These are phyloP conservation scores for Melanaphis sacchari DNA, from an alignment of 1,140 invertebrate genomes.

Conservation along the genomic window DNA sequence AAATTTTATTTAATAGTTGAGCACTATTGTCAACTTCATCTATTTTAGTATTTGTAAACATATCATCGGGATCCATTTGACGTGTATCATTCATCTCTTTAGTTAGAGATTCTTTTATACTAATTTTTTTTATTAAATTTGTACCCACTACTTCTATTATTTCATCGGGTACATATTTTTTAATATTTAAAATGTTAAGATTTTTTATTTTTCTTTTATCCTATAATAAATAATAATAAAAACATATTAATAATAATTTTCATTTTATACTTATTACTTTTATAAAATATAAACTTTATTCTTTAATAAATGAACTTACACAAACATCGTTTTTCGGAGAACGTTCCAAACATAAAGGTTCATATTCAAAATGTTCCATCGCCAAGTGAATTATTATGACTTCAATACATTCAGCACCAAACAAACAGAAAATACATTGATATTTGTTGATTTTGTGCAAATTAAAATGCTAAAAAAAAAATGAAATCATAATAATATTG, in stretches of 20 bases:
- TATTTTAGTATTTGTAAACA: background rate
- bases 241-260: background rate
- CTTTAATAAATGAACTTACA: background rate
- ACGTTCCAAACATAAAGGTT: conserved; percentile 32
- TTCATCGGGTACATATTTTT: background rate
- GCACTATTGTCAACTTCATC: too few species aligned
- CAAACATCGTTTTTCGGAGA: background rate
- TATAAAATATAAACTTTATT: background rate
- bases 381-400: background rate
- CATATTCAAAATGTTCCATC: conserved; percentile 52
- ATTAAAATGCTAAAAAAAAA: conserved; percentile 42
- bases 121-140: background rate
- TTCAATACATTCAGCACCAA: conserved; percentile 1
- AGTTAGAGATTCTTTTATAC: background rate
- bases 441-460: background rate
- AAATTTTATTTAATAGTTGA: background rate
- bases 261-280: background rate
- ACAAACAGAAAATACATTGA: conserved; percentile 42
- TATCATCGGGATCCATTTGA: background rate
- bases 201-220: background rate
- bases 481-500: background rate
- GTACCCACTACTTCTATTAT: background rate
- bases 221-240: background rate
- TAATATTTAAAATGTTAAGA: conserved; percentile 14
- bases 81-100: too few species aligned